phyloP scores from a whole-genome alignment of 2,888 invertebrate species.

The Ormyrus nitidulus region DNA sequence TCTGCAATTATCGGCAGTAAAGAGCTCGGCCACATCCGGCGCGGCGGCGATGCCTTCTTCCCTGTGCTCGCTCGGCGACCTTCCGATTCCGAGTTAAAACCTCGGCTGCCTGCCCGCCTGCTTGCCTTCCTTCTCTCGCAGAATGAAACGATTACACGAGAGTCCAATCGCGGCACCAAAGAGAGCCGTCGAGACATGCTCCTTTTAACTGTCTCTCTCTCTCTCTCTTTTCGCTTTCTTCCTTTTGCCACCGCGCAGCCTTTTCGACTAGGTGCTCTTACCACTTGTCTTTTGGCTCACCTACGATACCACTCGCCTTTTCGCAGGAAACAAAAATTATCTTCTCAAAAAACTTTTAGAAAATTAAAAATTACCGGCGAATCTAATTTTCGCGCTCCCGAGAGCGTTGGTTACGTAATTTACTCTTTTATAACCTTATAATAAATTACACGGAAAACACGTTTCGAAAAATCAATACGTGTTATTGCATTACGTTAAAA shows the following conservation, averaged over 20 bases:
- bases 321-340: too few species aligned
- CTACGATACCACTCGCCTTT: too few species aligned
- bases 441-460: too few species aligned
- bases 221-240: constrained; percentile 7
- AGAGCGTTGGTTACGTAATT: too few species aligned
- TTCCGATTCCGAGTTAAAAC: constrained; percentile 29
- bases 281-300: too few species aligned
- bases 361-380: too few species aligned
- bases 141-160: constrained; percentile 52
- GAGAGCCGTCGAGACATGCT: constrained; percentile 22
- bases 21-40: constrained; percentile 74
- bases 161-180: constrained; percentile 19
- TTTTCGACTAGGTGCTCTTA: too few species aligned
- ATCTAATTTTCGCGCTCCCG: too few species aligned
- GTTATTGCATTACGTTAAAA: too few species aligned
- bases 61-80: neutral
- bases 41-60: constrained; percentile 44
- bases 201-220: constrained; percentile 20
- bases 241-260: neutral
- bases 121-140: neutral
- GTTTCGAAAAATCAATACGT: too few species aligned
- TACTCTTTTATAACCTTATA: too few species aligned
- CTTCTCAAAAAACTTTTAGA: too few species aligned
- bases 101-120: neutral
- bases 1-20: constrained; percentile 75